A percentile compares a stretch with the other conserved stretches of the same genome.
These are phyloP conservation scores for Excalfactoria chinensis DNA, from an alignment of 2,113 vertebrate species.

Conservation along the genomic window DNA sequence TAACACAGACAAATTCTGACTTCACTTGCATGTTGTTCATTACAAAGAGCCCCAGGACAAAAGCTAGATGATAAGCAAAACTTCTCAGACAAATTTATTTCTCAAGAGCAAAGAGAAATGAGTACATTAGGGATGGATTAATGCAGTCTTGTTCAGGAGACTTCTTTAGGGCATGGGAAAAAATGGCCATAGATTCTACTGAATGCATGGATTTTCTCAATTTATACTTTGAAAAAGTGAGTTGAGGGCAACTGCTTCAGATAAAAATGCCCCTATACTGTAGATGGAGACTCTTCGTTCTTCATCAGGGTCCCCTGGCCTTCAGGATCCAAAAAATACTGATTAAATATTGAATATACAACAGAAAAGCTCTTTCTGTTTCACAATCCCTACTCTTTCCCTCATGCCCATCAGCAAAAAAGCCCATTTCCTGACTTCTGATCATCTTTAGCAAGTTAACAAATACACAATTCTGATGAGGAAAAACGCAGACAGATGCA, in stretches of 20 bases:
- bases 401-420: not conserved
- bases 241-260: not conserved
- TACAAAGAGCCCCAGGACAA: not conserved
- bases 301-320: not conserved
- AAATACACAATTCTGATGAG: not conserved
- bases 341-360: not conserved
- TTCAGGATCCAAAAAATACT: not conserved
- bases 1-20: not conserved
- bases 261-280: accelerated
- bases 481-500: not conserved
- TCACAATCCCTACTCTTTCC: not conserved
- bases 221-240: not conserved
- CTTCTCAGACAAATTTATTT: not conserved
- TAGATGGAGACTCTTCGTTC: not conserved
- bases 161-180: not conserved
- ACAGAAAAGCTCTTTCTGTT: not conserved
- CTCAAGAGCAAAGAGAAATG: not conserved
- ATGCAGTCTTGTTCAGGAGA: not conserved
- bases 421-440: not conserved
- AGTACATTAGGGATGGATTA: not conserved
- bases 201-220: not conserved
- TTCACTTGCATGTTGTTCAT: not conserved
- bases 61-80: not conserved
- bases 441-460: not conserved
- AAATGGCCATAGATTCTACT: not conserved